Evolutionary conservation across 2,113 vertebrate genomes (phyloP).

Genomic region (Microcebus tavaratra): DNA sequence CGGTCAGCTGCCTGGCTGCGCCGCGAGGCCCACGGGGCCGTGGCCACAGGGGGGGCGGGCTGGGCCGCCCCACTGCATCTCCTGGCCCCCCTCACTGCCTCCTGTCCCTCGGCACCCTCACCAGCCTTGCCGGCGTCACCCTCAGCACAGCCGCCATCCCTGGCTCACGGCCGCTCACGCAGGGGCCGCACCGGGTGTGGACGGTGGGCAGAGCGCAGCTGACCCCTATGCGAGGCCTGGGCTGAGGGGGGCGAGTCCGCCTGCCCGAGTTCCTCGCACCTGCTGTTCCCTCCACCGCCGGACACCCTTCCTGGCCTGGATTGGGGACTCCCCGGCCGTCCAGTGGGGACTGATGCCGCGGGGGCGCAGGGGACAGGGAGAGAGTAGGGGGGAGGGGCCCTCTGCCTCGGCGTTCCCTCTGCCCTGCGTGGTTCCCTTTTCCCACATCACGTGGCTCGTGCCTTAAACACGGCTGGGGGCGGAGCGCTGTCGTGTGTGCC

Average conservation of each 20-base stretch:
- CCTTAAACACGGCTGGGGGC: neutral
- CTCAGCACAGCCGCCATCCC: neutral
- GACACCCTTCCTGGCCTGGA: neutral
- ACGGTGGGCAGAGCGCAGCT: neutral
- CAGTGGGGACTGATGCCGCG: neutral
- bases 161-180: neutral
- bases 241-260: neutral
- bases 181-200: neutral
- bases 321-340: neutral
- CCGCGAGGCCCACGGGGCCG: neutral
- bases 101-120: neutral
- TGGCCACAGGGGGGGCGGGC: neutral
- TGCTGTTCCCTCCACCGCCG: neutral
- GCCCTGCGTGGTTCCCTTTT: neutral
- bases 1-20: neutral
- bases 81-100: neutral
- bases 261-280: neutral
- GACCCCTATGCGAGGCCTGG: neutral
- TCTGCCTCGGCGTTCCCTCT: neutral
- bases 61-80: neutral
- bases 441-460: neutral
- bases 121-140: rapidly evolving
- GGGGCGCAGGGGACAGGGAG: neutral
- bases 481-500: too few species aligned
- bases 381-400: rapidly evolving